These are phyloP conservation scores for Pangasius mekongensis DNA, from an alignment of 2,797 vertebrate species.

Conservation along the genomic window DNA sequence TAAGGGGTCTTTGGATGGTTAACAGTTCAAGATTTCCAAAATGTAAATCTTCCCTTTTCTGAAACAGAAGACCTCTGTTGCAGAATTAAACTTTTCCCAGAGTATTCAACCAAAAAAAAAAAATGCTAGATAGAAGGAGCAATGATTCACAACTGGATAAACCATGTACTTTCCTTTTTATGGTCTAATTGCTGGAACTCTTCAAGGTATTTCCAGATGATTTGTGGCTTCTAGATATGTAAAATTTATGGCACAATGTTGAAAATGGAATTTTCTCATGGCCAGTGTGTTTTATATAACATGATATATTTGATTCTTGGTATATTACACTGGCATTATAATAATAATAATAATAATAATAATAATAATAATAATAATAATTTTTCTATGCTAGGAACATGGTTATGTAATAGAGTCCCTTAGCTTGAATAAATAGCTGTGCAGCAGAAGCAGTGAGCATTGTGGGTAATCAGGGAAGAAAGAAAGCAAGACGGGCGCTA, in stretches of 20 bases:
- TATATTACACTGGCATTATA: neutral
- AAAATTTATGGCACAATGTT: neutral
- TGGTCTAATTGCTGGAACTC: neutral
- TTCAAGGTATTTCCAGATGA: neutral
- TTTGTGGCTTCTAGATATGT: neutral
- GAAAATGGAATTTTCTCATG: neutral
- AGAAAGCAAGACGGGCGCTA: constrained; percentile 30
- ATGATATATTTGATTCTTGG: neutral
- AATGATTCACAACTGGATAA: neutral
- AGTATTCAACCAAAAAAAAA: neutral
- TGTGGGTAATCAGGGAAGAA: constrained; percentile 49
- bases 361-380: neutral
- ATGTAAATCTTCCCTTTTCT: too few species aligned
- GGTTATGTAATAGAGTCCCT: too few species aligned
- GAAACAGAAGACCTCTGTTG: neutral
- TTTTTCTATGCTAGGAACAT: neutral
- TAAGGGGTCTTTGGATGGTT: neutral
- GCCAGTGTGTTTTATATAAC: neutral
- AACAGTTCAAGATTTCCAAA: neutral
- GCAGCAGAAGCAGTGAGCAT: neutral
- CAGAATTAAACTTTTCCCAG: neutral
- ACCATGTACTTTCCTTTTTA: neutral
- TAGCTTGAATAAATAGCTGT: neutral
- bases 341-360: neutral
- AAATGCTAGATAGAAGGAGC: neutral